These are phyloP conservation scores for Adineta ricciae DNA, from an alignment of 2,888 invertebrate genomes.

Conservation along the genomic window DNA sequence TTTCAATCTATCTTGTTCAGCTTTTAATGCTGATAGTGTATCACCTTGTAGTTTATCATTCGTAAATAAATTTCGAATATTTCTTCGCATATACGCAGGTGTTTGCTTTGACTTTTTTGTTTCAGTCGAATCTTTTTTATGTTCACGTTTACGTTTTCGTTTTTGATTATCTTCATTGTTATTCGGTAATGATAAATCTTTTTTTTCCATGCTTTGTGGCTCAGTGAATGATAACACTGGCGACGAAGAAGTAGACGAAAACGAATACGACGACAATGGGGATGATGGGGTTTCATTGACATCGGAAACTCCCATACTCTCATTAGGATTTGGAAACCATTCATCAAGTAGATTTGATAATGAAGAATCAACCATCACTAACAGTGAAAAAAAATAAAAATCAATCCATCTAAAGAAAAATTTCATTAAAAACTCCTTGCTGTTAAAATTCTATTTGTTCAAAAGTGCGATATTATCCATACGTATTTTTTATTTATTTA, in stretches of 20 bases:
- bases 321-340: not conserved
- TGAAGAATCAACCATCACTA: not conserved
- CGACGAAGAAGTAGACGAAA: not conserved
- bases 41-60: not conserved
- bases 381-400: not conserved
- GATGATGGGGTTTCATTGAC: not conserved
- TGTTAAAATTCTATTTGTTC: not conserved
- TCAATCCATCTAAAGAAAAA: not conserved
- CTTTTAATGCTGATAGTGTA: not conserved
- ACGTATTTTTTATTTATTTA: not conserved
- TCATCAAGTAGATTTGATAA: not conserved
- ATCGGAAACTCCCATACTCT: not conserved
- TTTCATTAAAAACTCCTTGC: no score
- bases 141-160: not conserved
- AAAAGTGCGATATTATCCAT: no score
- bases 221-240: not conserved
- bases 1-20: slow-evolving; percentile 10
- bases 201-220: not conserved
- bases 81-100: not conserved
- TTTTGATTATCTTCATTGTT: not conserved
- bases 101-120: not conserved
- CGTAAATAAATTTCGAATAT: not conserved
- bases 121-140: not conserved
- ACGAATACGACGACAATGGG: not conserved
- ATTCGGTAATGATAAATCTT: not conserved